Evolutionary conservation across 2,888 invertebrate species (phyloP), one percentile per base, ranked within the genome.

Genomic region (Leptopilina syphax): DNA sequence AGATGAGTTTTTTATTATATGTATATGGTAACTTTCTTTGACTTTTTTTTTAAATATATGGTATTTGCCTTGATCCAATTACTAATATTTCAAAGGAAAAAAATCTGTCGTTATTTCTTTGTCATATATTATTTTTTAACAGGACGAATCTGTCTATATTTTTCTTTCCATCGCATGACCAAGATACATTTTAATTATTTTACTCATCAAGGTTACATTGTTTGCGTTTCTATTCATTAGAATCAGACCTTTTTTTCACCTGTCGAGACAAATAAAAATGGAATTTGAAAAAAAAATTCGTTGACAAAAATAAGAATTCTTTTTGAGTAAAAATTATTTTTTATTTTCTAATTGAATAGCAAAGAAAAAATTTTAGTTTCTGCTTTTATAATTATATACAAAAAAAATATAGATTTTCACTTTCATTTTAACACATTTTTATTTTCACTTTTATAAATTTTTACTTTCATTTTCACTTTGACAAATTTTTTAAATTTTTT

Each of bases 151-250:
- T 60, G 60, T 60, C 60, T 60, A 6, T 13, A 44, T 60, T 60
- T 60, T 60, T 60, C n/a, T 60, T 5, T 60, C 7, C 60, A 60
- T 60, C 12, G 60, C 60, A 60, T 60, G 60, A 60, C 60, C 60
- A 60, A 60, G n/a, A 18, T 60, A 60, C 9, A n/a, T 60, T 18
- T 60, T 12, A 60, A 60, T 60, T 60, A 60, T 60, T 60, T 60
- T 3, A n/a, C 60, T n/a, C 60, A 13, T 60, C 60, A 60, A 60
- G 60, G 60, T 60, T 60, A 12, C 10, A 60, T 18, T 60, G 18
- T n/a, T 60, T 60, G 13, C 18, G 18, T n/a, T 60, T 8, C 60
- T 60, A 60, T 60, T 60, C 60, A 60, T 18, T 60, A n/a, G 4
- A 60, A 44, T 44, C 44, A 44, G 44, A 8, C 44, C 44, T 50